Percentiles rank a stretch among this genome's conserved stretches.
Evolutionary conservation across 1,140 invertebrate species (phyloP).

Genomic region (Papilio machaon): DNA sequence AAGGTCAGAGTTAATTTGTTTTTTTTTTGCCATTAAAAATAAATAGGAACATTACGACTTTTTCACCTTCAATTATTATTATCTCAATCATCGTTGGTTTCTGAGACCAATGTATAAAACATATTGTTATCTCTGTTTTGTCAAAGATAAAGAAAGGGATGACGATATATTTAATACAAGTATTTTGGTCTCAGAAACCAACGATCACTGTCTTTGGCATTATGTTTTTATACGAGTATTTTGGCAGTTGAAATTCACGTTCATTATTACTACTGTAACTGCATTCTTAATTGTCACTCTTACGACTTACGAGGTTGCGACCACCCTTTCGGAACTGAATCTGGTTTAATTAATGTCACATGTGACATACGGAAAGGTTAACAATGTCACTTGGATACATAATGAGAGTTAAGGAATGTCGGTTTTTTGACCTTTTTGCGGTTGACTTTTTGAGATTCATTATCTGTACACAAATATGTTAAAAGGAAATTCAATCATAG

Average conservation of each 20-base stretch:
- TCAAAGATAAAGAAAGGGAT: too few relatives aligned
- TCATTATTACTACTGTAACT: neutral
- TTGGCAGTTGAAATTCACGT: neutral
- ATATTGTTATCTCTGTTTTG: too few relatives aligned
- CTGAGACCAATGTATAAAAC: too few relatives aligned
- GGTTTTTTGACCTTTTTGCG: neutral
- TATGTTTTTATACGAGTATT: too few relatives aligned
- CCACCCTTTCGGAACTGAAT: neutral
- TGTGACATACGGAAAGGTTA: constrained; percentile 1
- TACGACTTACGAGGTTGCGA: neutral
- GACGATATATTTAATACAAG: too few relatives aligned
- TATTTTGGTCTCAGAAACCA: too few relatives aligned
- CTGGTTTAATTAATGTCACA: neutral
- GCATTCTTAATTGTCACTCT: neutral
- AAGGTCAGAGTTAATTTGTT: too few relatives aligned
- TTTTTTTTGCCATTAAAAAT: too few relatives aligned
- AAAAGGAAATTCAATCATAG: neutral
- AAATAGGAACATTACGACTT: too few relatives aligned
- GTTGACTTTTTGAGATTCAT: neutral
- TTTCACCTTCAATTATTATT: too few relatives aligned
- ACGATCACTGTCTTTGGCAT: too few relatives aligned
- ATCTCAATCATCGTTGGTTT: too few relatives aligned
- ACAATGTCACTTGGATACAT: neutral
- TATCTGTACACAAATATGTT: neutral
- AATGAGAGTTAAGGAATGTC: neutral